Percentiles rank a stretch among this genome's conserved stretches.
Conservation (phyloP, 2,888 invertebrate genomes). For the Caenorhabditis sp. region DNA sequence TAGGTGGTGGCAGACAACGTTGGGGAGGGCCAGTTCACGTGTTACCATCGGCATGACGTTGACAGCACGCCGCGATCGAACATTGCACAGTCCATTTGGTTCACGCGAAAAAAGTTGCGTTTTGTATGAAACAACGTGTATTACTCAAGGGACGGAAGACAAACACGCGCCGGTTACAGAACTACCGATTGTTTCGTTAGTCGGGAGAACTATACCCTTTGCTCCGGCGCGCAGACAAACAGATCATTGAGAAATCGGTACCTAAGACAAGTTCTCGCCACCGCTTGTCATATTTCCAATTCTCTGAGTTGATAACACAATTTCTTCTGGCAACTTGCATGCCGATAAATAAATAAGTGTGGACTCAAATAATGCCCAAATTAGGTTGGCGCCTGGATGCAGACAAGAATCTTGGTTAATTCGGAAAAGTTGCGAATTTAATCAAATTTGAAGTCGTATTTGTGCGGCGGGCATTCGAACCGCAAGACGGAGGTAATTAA, state of each 20-base stretch:
- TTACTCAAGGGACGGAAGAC: no score
- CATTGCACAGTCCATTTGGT: slow-evolving; percentile 38
- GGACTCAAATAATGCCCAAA: no score
- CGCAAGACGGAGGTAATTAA: not conserved
- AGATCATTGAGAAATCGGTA: slow-evolving; percentile 16
- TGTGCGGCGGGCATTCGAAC: not conserved
- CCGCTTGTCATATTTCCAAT: not conserved
- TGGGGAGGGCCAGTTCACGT: slow-evolving; percentile 31
- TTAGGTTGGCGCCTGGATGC: not conserved
- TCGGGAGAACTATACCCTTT: slow-evolving; percentile 5
- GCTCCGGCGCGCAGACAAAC: not conserved
- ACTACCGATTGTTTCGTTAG: slow-evolving; percentile 13
- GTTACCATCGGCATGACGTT: slow-evolving; percentile 35
- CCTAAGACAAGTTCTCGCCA: not conserved
- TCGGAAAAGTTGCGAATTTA: no score
- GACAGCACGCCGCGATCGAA: slow-evolving; percentile 43
- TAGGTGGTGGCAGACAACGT: slow-evolving; percentile 25
- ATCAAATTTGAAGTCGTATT: not conserved
- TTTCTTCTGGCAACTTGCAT: not conserved
- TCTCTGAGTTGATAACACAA: not conserved
- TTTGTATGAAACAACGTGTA: no score
- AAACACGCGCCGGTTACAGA: no score
- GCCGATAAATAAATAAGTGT: not conserved
- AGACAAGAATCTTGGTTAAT: no score
- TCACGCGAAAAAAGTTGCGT: slow-evolving; percentile 8